Conservation (phyloP, 1,140 invertebrate species). For the Phymorhynchus buccinoides region DNA sequence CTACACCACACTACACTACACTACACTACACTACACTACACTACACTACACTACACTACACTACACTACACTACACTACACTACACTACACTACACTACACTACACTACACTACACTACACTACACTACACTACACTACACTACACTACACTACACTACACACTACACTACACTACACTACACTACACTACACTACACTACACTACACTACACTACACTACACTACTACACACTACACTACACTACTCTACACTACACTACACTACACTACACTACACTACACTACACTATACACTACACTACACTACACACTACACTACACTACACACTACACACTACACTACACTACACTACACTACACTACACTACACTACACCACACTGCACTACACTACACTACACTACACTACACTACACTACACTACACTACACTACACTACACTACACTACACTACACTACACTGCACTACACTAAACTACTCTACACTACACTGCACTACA, state of each 20-base stretch:
- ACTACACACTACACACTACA: constrained; percentile 3
- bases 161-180: no score
- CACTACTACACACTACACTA: constrained; percentile 1
- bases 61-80: constrained; percentile 40
- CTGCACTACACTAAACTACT: constrained; percentile 34
- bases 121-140: no score
- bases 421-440: constrained; percentile 26
- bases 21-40: constrained; percentile 32
- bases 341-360: not conserved
- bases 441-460: constrained; percentile 38
- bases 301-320: not conserved
- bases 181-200: constrained; percentile 1
- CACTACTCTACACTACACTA: constrained; percentile 5
- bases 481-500: constrained; percentile 30
- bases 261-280: not conserved
- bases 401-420: constrained; percentile 19
- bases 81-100: constrained; percentile 42
- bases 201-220: constrained; percentile 36
- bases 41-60: constrained; percentile 38
- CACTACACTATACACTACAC: no score
- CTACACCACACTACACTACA: constrained; percentile 37
- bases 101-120: constrained; percentile 36
- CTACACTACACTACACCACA: not conserved
- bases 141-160: no score
- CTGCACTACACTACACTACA: not conserved